Percentiles rank a stretch among this genome's conserved stretches.
Conservation (phyloP, 2,797 vertebrate species). For the Buphagus erythrorhynchus region DNA sequence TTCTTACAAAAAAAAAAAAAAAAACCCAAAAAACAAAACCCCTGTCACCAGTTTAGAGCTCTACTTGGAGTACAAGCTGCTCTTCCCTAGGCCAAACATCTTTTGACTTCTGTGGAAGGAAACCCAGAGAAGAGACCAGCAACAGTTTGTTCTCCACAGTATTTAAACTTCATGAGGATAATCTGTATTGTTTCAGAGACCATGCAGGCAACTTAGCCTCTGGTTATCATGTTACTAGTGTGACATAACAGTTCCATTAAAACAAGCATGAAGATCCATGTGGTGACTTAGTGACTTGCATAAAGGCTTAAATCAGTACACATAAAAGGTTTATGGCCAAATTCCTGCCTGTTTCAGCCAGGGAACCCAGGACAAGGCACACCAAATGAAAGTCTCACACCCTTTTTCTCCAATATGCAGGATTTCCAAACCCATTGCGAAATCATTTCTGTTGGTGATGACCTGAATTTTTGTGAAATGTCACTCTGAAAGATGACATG, state of each 20-base stretch:
- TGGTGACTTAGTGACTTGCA: neutral
- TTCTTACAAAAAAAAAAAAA: neutral
- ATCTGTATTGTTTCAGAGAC: neutral
- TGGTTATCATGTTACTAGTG: neutral
- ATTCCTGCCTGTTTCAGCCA: neutral
- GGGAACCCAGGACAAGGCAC: neutral
- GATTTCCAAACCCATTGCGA: neutral
- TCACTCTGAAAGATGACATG: neutral
- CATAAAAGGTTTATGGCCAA: neutral
- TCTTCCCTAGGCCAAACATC: neutral
- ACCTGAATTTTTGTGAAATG: constrained; percentile 4
- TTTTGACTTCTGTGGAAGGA: neutral
- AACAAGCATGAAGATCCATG: neutral
- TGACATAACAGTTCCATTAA: neutral
- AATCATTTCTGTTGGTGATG: neutral
- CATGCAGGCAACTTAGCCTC: neutral
- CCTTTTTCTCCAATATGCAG: neutral
- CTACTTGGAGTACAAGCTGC: neutral
- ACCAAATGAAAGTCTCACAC: neutral
- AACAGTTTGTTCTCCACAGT: neutral
- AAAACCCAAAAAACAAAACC: accelerated
- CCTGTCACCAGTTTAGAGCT: neutral
- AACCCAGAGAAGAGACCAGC: neutral
- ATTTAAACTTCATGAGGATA: neutral
- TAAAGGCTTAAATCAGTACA: neutral